Evolutionary conservation across 2,888 invertebrate species (phyloP), one percentile per base, ranked within the genome.

Genomic region (Myopa tessellatipennis): DNA sequence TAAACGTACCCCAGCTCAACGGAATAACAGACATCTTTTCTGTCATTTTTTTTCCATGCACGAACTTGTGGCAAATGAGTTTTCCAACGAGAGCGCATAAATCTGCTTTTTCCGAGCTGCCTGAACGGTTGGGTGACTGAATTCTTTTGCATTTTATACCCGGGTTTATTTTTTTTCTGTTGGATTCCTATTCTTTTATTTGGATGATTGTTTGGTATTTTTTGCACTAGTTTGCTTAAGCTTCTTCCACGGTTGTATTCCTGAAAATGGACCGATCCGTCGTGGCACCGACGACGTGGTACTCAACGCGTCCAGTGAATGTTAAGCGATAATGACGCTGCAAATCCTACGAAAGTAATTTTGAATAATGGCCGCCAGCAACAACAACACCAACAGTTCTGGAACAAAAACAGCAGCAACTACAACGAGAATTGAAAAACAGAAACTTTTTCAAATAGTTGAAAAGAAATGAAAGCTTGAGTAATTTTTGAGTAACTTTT

Each of bases 81-180:
- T 74, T 65, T 74, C 14, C 74, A 60, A 74, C 65, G 65, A 74
- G 74, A 65, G 63, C 65, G 74, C 63, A 74, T 74, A 74, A 74
- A 74, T 74, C 74, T 74, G 74, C 50, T 65, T 65, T 34, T 63
- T 63, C 74, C 34, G 74, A 50, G 74, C 74, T 65, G 18, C 65
- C 45, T 52, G 74, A 26, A 26, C 65, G 45, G 61, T 63, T 18
- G 68, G 65, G 67, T 74, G 77, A 77, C 74, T 77, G 77, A 74
- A 77, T 77, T 74, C 74, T 77, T 77, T 74, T 74, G 60, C 77
- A 77, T 77, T 77, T 77, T 77, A 77, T 77, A 67, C 68, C 34
- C 45, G 63, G 7, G 50, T 14, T 45, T n/a, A 16, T 40, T n/a
- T 36, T 36, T 36, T 71, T 71, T 69, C 58, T 63, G 5, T 8